Conservation (phyloP, 2,797 vertebrate genomes). For the Nasua narica region DNA sequence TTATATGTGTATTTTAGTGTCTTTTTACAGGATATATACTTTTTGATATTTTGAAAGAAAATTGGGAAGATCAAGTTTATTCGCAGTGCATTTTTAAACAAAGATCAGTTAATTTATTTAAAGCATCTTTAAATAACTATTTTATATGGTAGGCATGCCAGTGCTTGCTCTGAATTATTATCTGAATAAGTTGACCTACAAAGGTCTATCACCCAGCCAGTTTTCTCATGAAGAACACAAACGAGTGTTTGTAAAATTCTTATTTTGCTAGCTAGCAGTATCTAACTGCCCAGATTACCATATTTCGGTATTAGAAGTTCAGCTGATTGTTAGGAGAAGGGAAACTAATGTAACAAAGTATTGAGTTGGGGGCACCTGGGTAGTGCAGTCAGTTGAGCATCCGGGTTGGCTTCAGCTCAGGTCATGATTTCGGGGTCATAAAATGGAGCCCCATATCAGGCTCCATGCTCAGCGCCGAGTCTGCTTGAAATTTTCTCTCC, state of each 20-base stretch:
- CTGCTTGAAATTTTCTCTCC: neutral
- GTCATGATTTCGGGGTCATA: neutral
- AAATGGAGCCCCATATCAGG: neutral
- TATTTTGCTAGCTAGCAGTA: neutral
- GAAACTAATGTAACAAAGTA: neutral
- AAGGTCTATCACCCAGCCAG: neutral
- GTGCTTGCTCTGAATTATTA: neutral
- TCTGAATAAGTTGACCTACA: neutral
- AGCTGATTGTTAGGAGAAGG: neutral
- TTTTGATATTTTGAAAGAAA: constrained; percentile 29
- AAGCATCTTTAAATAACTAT: neutral
- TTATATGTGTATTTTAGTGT: neutral
- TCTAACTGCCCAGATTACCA: neutral
- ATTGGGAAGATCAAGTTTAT: neutral
- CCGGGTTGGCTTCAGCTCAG: neutral
- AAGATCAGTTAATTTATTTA: neutral
- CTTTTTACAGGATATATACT: neutral
- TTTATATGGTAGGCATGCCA: neutral
- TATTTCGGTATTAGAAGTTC: neutral
- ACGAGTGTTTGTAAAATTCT: neutral
- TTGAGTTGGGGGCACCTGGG: neutral
- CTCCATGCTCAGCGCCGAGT: neutral
- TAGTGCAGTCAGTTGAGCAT: neutral
- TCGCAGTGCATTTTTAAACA: neutral
- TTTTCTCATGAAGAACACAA: neutral